Evolutionary conservation across 92 coral and sea anemone genomes (phyloP).

Genomic region (Palythoa heliodiscus): DNA sequence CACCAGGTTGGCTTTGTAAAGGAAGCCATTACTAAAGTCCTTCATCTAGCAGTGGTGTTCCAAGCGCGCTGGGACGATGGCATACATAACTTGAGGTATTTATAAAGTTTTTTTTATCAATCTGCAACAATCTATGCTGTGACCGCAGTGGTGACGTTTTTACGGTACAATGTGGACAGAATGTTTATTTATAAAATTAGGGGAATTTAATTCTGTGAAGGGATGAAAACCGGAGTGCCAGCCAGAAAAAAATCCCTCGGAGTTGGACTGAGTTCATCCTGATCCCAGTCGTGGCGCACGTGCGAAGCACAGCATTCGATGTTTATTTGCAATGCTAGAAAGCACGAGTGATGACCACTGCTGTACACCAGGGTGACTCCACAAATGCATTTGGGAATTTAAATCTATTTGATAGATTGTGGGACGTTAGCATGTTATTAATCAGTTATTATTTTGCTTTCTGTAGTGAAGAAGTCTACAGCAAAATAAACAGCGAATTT

Average conservation of each 20-base stretch:
- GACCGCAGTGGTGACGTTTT: background rate
- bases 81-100: constrained; percentile 60
- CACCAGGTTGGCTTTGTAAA: constrained; percentile 81
- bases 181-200: background rate
- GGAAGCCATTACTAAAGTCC: constrained; percentile 91
- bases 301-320: no score
- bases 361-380: no score
- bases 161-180: background rate
- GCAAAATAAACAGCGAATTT: constrained; percentile 81
- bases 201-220: no score
- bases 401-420: background rate
- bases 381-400: background rate
- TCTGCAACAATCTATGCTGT: background rate
- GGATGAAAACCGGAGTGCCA: no score
- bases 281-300: no score
- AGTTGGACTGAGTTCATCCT: no score
- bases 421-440: background rate
- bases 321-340: no score
- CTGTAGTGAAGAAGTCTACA: constrained; percentile 65
- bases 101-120: background rate
- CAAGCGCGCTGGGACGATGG: constrained; percentile 83
- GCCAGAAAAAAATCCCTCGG: no score
- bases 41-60: constrained; percentile 77
- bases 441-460: constrained; percentile 1
- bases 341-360: no score